Evolutionary conservation across 53 echinoderm and acorn worm genomes (phyloP), one percentile per base, ranked within the genome.

Genomic region (Astropecten irregularis): DNA sequence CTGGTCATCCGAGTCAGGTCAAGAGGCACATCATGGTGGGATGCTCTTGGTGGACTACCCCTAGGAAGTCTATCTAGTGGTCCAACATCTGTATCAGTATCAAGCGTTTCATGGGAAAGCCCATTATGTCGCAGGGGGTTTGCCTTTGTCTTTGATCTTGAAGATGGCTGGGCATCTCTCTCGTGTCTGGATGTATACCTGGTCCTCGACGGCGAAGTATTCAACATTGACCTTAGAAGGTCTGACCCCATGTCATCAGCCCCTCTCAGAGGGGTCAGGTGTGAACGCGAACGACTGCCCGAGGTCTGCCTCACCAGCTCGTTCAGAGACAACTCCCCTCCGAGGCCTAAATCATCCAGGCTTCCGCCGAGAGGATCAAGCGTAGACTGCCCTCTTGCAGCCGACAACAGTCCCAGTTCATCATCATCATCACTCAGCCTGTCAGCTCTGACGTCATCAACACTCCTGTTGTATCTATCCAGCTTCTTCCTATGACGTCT

Each of bases 271-370:
- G 53, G 74, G 32, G 44, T 79, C 23, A 47, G 79, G 62, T 62
- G 79, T 31, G 79, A 79, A 1, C 62, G 61, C 1, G 47, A 30
- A 51, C 44, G 76, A 33, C 83, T 77, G 26, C 71, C 55, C 10
- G 83, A 25, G 3, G 86, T 91, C 33, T 74, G 82, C 33, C 48
- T 49, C 76, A 91, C 50, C 16, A 91, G 76, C n/a, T 87, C 91
- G 13, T 52, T 32, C n/a, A 91, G 57, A 34, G 91, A 91, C 6
- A 88, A 84, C 82, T 81, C 91, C 50, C 64, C 82, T 28, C 46
- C 57, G 18, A 44, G 58, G 9, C 47, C 35, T 14, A 51, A 35
- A 27, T 40, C 56, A 31, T 56, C 34, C 5, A 68, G 58, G 14
- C 70, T 9, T 56, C 68, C 56, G 3, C 70, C 62, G 53, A 79